phyloP scores from a whole-genome alignment of 2,888 invertebrate species.

The Drosophila stalkeri region DNA sequence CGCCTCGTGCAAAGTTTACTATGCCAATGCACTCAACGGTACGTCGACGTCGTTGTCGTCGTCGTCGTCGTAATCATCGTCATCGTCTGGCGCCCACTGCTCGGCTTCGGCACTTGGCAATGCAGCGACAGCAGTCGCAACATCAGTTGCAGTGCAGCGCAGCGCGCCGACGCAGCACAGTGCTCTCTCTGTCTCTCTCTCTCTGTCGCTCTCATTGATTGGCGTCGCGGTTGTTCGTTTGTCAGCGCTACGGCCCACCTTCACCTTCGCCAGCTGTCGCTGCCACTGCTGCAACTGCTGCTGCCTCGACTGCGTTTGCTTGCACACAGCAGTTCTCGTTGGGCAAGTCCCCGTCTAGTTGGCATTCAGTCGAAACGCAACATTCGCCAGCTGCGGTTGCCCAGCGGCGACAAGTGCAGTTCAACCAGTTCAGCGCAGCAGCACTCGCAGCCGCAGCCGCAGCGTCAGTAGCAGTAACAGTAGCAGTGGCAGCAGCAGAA shows the following conservation, averaged over 20 bases:
- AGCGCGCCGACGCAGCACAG: slow-evolving; percentile 65
- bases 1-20: slow-evolving; percentile 80
- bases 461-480: neutral
- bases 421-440: slow-evolving; percentile 29
- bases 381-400: slow-evolving; percentile 84
- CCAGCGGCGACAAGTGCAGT: slow-evolving; percentile 62
- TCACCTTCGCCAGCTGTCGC: slow-evolving; percentile 64
- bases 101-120: slow-evolving; percentile 32
- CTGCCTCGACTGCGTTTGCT: slow-evolving; percentile 22
- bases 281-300: neutral
- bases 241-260: slow-evolving; percentile 49
- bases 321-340: slow-evolving; percentile 83
- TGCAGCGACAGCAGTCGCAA: slow-evolving; percentile 30
- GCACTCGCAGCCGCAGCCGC: slow-evolving; percentile 1
- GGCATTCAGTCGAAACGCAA: slow-evolving; percentile 84
- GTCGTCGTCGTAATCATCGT: slow-evolving; percentile 43
- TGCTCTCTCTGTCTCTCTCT: slow-evolving; percentile 31
- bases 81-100: slow-evolving; percentile 61
- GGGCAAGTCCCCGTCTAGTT: slow-evolving; percentile 82
- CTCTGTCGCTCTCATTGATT: slow-evolving; percentile 57
- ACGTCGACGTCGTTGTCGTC: slow-evolving; percentile 40
- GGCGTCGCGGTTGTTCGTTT: slow-evolving; percentile 34
- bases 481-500: neutral
- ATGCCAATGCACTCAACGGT: slow-evolving; percentile 81
- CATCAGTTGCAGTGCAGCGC: slow-evolving; percentile 21